A percentile compares a stretch with the other conserved stretches of the same genome.
Evolutionary conservation across 1,140 invertebrate species (phyloP).

Genomic region (Drosophila eugracilis): DNA sequence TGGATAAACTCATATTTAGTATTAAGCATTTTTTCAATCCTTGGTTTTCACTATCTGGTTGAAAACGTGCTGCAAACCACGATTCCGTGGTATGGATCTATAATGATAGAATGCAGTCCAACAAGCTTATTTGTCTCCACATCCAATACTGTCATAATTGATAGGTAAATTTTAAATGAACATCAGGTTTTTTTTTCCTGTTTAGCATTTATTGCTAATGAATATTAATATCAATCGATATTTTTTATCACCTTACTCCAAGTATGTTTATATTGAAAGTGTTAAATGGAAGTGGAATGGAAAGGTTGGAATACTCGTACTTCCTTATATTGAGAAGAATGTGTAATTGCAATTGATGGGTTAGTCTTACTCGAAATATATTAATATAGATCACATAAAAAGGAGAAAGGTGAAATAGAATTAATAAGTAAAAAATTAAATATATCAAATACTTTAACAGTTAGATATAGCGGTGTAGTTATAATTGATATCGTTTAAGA

Average conservation of each 20-base stretch:
- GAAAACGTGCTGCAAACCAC: slow-evolving; percentile 5
- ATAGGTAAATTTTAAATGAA: slow-evolving; percentile 21
- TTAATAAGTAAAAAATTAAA: slow-evolving; percentile 72
- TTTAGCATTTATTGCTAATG: not conserved
- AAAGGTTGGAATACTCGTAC: slow-evolving; percentile 1
- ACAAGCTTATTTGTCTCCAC: not conserved
- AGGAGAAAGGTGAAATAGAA: slow-evolving; percentile 81
- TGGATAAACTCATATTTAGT: slow-evolving; percentile 25
- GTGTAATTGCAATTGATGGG: slow-evolving; percentile 42
- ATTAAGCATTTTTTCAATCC: slow-evolving; percentile 11
- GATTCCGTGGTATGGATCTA: not conserved
- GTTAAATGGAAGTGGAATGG: slow-evolving; percentile 15
- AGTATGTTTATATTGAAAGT: slow-evolving; percentile 7
- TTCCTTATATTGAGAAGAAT: slow-evolving; percentile 29
- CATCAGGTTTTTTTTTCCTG: not conserved
- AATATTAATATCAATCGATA: slow-evolving; percentile 13
- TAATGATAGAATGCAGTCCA: not conserved
- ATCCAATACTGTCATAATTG: not conserved
- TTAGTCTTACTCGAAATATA: slow-evolving; percentile 31
- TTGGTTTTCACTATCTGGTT: slow-evolving; percentile 20
- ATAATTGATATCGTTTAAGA: slow-evolving; percentile 37
- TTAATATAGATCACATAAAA: slow-evolving; percentile 55
- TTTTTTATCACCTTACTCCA: slow-evolving; percentile 5
- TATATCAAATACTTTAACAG: slow-evolving; percentile 57
- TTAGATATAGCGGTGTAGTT: slow-evolving; percentile 58